A percentile compares a stretch with the other conserved stretches of the same genome.
Conservation (phyloP, 2,888 invertebrate species). For the Bombylius discolor region DNA sequence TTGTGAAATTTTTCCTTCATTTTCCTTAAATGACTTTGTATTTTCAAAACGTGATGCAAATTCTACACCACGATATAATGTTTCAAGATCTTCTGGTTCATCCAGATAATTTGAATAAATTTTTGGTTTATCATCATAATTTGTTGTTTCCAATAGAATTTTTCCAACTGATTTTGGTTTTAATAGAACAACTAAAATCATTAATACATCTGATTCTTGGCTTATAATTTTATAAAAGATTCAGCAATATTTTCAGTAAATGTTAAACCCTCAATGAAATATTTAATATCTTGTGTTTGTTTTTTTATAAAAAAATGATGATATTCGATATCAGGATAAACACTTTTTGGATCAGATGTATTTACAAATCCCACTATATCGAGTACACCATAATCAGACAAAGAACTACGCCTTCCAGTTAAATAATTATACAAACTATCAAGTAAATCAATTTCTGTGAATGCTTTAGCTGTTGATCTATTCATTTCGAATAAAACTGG, state of each 20-base stretch:
- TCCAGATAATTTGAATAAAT: slow-evolving; percentile 45
- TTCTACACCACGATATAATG: slow-evolving; percentile 37
- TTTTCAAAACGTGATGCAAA: slow-evolving; percentile 28
- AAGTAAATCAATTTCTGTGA: slow-evolving; percentile 22
- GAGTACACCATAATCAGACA: neutral
- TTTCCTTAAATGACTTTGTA: slow-evolving; percentile 10
- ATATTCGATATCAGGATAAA: slow-evolving; percentile 39
- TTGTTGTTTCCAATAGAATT: slow-evolving; percentile 38
- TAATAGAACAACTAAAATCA: slow-evolving; percentile 23
- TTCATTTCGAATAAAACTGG: slow-evolving; percentile 30
- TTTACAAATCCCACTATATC: slow-evolving; percentile 2
- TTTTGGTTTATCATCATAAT: slow-evolving; percentile 41
- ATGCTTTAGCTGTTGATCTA: slow-evolving; percentile 15
- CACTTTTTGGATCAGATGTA: slow-evolving; percentile 15
- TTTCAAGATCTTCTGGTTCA: slow-evolving; percentile 35
- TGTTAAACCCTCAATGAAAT: no score
- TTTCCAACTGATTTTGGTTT: slow-evolving; percentile 36
- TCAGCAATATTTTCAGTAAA: neutral
- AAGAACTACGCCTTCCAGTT: neutral
- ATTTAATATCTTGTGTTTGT: slow-evolving; percentile 13
- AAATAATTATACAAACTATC: slow-evolving; percentile 36
- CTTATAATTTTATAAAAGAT: slow-evolving; percentile 4
- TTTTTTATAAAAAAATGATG: slow-evolving; percentile 31
- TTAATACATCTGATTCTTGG: neutral
- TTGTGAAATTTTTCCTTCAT: slow-evolving; percentile 4